These are phyloP conservation scores for Corydoras sp. DNA, from an alignment of 2,113 vertebrate species.

Conservation along the genomic window DNA sequence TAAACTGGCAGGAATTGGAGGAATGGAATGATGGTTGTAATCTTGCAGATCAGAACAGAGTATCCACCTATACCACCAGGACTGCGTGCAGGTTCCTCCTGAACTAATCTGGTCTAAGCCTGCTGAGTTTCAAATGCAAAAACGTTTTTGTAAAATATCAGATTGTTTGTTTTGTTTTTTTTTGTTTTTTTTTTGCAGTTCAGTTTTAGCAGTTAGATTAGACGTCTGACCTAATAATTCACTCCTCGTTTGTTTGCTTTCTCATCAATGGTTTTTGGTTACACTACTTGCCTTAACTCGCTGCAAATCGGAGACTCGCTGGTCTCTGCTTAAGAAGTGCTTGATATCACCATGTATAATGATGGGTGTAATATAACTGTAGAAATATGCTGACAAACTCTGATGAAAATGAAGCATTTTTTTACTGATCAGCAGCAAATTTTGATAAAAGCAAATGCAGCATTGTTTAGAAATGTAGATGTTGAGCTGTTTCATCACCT, in stretches of 20 bases:
- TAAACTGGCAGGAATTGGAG: constrained; percentile 37
- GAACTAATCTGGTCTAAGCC: constrained; percentile 44
- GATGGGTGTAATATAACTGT: neutral
- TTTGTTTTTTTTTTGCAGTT: constrained; percentile 28
- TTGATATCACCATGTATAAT: neutral
- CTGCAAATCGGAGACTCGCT: neutral
- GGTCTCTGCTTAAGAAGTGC: neutral
- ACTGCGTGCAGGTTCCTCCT: constrained; percentile 26
- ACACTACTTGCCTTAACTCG: constrained; percentile 7
- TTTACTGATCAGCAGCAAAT: neutral
- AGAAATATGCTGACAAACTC: neutral
- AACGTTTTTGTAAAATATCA: constrained; percentile 45
- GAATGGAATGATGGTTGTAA: constrained; percentile 34
- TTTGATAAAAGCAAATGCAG: neutral
- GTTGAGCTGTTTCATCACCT: neutral
- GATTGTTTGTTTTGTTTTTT: constrained; percentile 11
- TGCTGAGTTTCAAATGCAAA: constrained; percentile 49
- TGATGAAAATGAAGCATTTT: too few relatives aligned
- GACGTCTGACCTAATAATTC: constrained; percentile 13
- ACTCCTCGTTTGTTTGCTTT: neutral
- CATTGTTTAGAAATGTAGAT: neutral
- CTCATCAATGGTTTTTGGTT: neutral
- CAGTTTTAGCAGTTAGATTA: constrained; percentile 36
- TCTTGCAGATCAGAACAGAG: neutral
- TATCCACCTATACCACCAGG: constrained; percentile 5